Evolutionary conservation across 2,113 vertebrate species (phyloP).

Genomic region (Siniperca chuatsi): DNA sequence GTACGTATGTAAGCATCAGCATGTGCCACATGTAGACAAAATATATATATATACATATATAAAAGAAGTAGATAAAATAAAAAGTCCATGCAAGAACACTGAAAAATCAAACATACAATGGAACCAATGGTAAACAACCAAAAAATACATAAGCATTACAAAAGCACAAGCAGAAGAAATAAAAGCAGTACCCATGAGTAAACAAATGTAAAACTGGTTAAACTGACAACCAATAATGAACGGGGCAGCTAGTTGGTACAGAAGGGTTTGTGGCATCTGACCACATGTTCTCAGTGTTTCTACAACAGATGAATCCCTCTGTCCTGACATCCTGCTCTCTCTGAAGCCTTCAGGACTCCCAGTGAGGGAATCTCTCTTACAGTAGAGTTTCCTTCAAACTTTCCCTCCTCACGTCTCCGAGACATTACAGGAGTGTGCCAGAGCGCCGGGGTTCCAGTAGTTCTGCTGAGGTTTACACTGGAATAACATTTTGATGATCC

Average conservation of each 20-base stretch:
- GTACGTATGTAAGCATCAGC: background rate
- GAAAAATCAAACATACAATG: background rate
- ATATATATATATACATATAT: background rate
- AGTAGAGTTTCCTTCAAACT: constrained; percentile 31
- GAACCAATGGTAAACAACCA: background rate
- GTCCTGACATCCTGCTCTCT: constrained; percentile 50
- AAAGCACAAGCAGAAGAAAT: background rate
- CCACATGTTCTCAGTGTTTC: constrained; percentile 41
- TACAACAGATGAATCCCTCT: constrained; percentile 62
- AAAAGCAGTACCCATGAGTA: background rate
- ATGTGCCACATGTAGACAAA: too few species aligned
- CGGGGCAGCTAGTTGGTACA: background rate
- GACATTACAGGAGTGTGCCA: constrained; percentile 71
- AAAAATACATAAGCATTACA: background rate
- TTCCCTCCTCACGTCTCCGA: constrained; percentile 38
- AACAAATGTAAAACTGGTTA: background rate
- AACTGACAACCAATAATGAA: background rate
- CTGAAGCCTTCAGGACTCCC: constrained; percentile 57
- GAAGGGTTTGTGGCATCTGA: constrained; percentile 8
- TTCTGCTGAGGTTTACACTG: constrained; percentile 65
- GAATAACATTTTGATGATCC: constrained; percentile 66
- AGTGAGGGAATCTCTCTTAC: constrained; percentile 38
- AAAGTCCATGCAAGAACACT: background rate
- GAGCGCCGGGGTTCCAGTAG: constrained; percentile 56
- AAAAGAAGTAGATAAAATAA: background rate